Evolutionary conservation across 1,140 invertebrate genomes (phyloP), one percentile per base, ranked within the genome.

Genomic region (Cotesia glomerata): DNA sequence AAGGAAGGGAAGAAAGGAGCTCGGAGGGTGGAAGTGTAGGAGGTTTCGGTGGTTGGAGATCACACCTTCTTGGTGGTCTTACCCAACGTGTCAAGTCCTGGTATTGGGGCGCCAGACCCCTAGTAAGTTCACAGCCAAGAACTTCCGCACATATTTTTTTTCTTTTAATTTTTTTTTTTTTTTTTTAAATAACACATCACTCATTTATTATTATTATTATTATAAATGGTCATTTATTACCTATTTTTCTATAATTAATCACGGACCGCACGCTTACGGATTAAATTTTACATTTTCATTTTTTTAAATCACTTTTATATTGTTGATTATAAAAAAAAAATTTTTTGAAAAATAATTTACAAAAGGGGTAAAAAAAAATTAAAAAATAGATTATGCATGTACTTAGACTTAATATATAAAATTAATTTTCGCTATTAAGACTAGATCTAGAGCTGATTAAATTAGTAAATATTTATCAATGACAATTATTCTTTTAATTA

Each of bases 41-140:
- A 90, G 95, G 95, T 93, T 92, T 95, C 89, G 94, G 93, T 90
- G 93, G 93, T 89, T 93, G 95, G 89, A 93, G 93, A 88, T 93
- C 92, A 89, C 94, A 94, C 80, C 77, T 87, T 89, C 92, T 95
- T 88, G 94, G 93, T 91, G 94, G 94, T 90, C 93, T 94, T 90
- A 95, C 94, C 89, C 93, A 95, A 91, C 94, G 94, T 92, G 93
- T 95, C 89, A 95, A 95, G 91, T 95, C 93, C 90, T 95, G 94
- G 94, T 95, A 95, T 92, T 95, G 93, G 94, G 94, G 94, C 81
- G 85, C 86, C 91, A 93, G 93, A 91, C 93, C 94, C 92, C 93
- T 95, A 90, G 94, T 95, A 95, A 95, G 94, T 95, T 90, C 88
- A 66, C 18, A 16, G 58, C 49, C 58, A 68, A 76, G 77, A 77